These are phyloP conservation scores for Lycocerus yunnanus DNA, from an alignment of 2,888 invertebrate species.

Conservation along the genomic window DNA sequence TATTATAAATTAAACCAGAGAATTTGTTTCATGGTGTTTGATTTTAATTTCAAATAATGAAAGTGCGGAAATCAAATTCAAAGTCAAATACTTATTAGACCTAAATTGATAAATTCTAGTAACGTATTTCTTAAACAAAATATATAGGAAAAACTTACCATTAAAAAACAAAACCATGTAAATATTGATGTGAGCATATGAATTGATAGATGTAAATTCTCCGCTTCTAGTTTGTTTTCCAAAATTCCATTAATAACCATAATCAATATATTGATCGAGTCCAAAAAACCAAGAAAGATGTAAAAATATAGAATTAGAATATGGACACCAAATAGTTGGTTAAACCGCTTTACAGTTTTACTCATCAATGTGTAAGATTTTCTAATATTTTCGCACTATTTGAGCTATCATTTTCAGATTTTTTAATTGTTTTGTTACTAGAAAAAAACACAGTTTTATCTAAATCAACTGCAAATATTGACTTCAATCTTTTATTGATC, in stretches of 20 bases:
- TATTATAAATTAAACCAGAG: too few species aligned
- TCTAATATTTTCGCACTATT: not conserved
- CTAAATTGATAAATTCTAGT: too few species aligned
- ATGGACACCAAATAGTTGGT: not conserved
- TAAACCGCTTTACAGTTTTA: not conserved
- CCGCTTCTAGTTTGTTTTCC: not conserved
- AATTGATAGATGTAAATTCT: not conserved
- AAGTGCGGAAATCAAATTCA: too few species aligned
- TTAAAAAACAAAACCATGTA: not conserved
- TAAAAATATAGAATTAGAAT: not conserved
- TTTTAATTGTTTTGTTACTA: not conserved
- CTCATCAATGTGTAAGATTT: not conserved
- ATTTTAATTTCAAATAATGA: too few species aligned
- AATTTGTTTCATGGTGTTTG: too few species aligned
- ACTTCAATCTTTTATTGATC: not conserved
- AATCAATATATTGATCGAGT: not conserved
- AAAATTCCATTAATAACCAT: not conserved
- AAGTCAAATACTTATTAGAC: too few species aligned
- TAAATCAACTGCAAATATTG: not conserved
- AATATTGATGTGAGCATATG: not conserved
- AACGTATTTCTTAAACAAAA: too few species aligned
- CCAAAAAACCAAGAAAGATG: not conserved
- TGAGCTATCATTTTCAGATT: not conserved
- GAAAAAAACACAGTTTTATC: not conserved
- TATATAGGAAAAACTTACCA: too few species aligned